Percentiles rank a stretch among this genome's conserved stretches.
Evolutionary conservation across 2,888 invertebrate genomes (phyloP).

Genomic region (Nymphalis c-album): DNA sequence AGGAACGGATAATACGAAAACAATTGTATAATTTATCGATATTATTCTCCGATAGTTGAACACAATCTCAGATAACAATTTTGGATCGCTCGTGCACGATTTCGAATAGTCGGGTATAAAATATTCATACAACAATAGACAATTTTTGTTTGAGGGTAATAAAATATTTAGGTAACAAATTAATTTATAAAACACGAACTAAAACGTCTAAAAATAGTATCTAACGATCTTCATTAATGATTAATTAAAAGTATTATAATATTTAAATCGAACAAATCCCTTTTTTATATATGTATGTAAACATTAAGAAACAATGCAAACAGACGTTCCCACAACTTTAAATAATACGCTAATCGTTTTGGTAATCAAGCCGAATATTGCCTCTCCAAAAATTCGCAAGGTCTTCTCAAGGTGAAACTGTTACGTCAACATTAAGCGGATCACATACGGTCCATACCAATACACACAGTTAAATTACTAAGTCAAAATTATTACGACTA

Average conservation of each 20-base stretch:
- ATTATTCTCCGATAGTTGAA: conserved; percentile 23
- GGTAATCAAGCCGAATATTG: conserved; percentile 49
- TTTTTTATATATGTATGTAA: not conserved
- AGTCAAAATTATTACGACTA: conserved; percentile 2
- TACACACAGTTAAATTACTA: not conserved
- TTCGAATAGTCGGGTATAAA: not conserved
- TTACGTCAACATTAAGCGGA: conserved; percentile 21
- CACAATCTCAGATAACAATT: conserved; percentile 21
- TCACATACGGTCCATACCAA: conserved; percentile 6
- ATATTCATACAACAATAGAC: conserved; percentile 1
- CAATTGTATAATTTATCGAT: conserved; percentile 21
- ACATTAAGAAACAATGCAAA: conserved; percentile 1
- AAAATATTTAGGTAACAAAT: too few relatives aligned
- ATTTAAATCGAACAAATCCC: too few relatives aligned
- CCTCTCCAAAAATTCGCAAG: conserved; percentile 38
- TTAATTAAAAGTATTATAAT: too few relatives aligned
- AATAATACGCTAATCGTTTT: conserved; percentile 50
- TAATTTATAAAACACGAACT: too few relatives aligned
- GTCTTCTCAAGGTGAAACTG: conserved; percentile 28
- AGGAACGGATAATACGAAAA: conserved; percentile 13
- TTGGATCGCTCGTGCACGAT: conserved; percentile 13
- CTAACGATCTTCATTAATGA: too few relatives aligned
- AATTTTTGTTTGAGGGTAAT: not conserved
- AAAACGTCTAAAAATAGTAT: too few relatives aligned
- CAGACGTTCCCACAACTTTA: conserved; percentile 51